Evolutionary conservation across 2,797 vertebrate species (phyloP).

Genomic region (Tangara arthus): DNA sequence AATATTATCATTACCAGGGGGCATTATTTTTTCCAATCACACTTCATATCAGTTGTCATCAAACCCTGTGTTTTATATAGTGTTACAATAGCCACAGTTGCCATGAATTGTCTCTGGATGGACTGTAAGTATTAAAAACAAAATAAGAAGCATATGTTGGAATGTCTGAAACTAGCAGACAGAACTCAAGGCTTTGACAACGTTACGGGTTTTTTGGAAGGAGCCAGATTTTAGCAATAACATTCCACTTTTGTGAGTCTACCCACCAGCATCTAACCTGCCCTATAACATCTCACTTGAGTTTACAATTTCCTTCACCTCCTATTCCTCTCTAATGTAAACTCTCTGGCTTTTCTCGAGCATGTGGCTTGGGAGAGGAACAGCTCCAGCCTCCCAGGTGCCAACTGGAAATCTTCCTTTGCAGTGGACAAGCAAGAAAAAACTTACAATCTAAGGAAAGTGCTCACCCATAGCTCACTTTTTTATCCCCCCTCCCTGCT

Average conservation of each 20-base stretch:
- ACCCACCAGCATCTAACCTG: conserved; percentile 60
- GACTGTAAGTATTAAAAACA: conserved; percentile 70
- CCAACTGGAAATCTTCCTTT: conserved; percentile 54
- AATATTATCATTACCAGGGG: conserved; percentile 68
- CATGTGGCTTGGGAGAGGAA: conserved; percentile 17
- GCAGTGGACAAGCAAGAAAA: background rate
- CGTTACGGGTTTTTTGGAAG: conserved; percentile 45
- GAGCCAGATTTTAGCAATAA: conserved; percentile 62
- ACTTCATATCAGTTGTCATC: conserved; percentile 65
- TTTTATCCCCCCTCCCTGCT: background rate
- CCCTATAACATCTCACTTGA: conserved; percentile 41
- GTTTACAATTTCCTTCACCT: conserved; percentile 57
- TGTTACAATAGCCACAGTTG: conserved; percentile 67
- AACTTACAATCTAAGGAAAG: conserved; percentile 1
- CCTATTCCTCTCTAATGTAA: conserved; percentile 49
- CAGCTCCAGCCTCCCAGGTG: conserved; percentile 12
- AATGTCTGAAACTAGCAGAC: conserved; percentile 67
- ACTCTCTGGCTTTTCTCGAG: conserved; percentile 47
- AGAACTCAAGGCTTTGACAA: conserved; percentile 45
- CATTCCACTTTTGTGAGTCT: conserved; percentile 62
- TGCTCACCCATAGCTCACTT: background rate
- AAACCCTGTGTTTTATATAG: conserved; percentile 64
- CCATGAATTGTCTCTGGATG: conserved; percentile 68
- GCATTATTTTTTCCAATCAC: conserved; percentile 66
- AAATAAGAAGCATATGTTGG: conserved; percentile 67